Evolutionary conservation across 2,113 vertebrate genomes (phyloP), one percentile per base, ranked within the genome.

Genomic region (Gadus chalcogrammus): DNA sequence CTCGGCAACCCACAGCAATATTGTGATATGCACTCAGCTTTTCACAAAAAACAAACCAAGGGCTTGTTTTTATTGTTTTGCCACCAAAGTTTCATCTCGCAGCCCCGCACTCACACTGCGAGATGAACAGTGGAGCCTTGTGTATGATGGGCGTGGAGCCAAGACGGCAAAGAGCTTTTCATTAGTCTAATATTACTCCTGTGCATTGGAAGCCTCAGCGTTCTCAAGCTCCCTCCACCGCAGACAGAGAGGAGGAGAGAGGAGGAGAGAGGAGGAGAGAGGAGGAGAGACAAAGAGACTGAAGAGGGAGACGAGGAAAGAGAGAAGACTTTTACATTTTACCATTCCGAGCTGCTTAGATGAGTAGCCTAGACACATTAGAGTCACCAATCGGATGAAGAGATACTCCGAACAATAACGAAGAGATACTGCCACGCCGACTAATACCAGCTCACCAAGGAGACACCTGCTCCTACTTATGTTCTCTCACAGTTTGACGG

Each of bases 181-280:
- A 88, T 91, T 82, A 88, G 81, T 79, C 78, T 88, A 91, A 87
- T 87, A 85, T 86, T 79, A 81, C 88, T 89, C 82, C 72, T 77
- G 89, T 84, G 87, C 79, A 80, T 82, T 81, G 79, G 81, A 74
- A 31, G 48, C 69, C 77, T 82, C 83, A 82, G 80, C 84, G 83
- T 76, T 73, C 67, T 72, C 73, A 24, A 70, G 77, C 82, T 73
- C 64, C 73, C 55, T 9, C 70, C 68, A 73, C 48, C 28, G 27
- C 53, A 52, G 68, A 77, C 67, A 67, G 74, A 77, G 61, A 77
- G 71, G 74, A 67, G 27, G 65, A 67, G 74, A 77, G 61, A 77
- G 71, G 74, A 67, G 27, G 65, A n/a, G n/a, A 75, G 69, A 61
- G 48, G 72, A 2, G 62, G 27, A 22, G 17, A 20, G 69, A 65